Base-by-base conservation (phyloP, 2,888 invertebrate species). In the Cephus rjabovi region DNA sequence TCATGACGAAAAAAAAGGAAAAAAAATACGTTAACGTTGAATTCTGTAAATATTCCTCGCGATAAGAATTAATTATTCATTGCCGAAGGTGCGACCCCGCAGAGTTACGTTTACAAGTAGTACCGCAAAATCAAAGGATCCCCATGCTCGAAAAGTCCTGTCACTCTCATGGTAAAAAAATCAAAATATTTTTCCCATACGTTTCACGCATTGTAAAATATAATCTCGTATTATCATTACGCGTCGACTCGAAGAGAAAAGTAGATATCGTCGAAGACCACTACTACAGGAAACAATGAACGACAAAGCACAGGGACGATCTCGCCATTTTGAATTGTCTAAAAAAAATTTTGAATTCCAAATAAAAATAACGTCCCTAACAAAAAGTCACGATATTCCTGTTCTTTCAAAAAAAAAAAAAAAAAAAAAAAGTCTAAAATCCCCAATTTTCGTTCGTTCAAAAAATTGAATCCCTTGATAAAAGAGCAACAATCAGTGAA, bases 61-160 rank as follows among this genome's bases (percentile, higher is more conserved):
- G 84, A 85, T 85, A 85, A 85, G 85, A 86, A 85, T 83, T 78
- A 79, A 84, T 85, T 84, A 85, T 80, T 85, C 31, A 85, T 85
- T 84, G 85, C 85, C 85, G 85, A 85, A 84, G 81, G 86, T 84
- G 80, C 85, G 85, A 85, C 86, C 85, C 85, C 85, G 79, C 37
- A 34, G 40, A 69, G 30, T 75, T 30, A 31, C 71, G 34, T 34
- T 23, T 74, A 74, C 34, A 33, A 34, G 74, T 33, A 12, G 12
- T 74, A 74, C 33, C 35, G 33, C 15, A 74, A 31, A n/a, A 23
- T 23, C 23, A 0, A 23, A 9, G 9, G 0, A 56, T 23, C 9
- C 23, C 6, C 23, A 56, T 0, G 2, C 6, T 56, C 23, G 56
- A 23, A 23, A 23, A 56, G 23, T 0, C 56, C 23, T 2, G 0